Evolutionary conservation across 2,888 invertebrate genomes (phyloP).

Genomic region (Silvanus unidentatus): DNA sequence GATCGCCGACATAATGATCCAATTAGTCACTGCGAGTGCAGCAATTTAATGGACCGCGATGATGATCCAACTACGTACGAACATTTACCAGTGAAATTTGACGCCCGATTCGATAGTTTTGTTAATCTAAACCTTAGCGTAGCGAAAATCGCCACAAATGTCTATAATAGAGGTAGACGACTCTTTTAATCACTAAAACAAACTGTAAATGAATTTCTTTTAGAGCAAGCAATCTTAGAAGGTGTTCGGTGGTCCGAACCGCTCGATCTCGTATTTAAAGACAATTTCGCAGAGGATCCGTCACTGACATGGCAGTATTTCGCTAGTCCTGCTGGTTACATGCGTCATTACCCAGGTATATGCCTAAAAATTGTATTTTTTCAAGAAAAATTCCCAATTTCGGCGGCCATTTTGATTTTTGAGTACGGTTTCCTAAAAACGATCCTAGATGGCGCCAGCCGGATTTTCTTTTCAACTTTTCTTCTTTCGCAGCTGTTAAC

Average conservation of each 20-base stretch:
- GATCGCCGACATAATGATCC: background rate
- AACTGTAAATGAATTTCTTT: slow-evolving; percentile 8
- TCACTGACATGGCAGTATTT: slow-evolving; percentile 96
- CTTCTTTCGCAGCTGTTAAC: slow-evolving; percentile 58
- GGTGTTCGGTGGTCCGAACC: slow-evolving; percentile 94
- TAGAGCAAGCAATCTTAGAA: slow-evolving; percentile 76
- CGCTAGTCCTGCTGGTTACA: slow-evolving; percentile 92
- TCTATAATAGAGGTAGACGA: slow-evolving; percentile 73
- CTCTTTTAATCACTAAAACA: background rate
- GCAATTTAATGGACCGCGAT: slow-evolving; percentile 16
- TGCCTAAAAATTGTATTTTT: background rate
- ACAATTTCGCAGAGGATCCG: slow-evolving; percentile 80
- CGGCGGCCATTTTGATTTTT: too few species aligned
- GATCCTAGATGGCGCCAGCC: too few species aligned
- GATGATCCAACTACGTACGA: slow-evolving; percentile 48
- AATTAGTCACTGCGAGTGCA: slow-evolving; percentile 24
- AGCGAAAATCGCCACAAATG: slow-evolving; percentile 89
- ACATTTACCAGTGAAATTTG: slow-evolving; percentile 54
- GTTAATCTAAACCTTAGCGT: slow-evolving; percentile 76
- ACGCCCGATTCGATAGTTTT: slow-evolving; percentile 66
- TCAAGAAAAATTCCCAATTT: background rate
- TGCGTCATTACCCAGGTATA: slow-evolving; percentile 90
- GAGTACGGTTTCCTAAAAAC: too few species aligned
- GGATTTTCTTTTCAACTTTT: background rate
- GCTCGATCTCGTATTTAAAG: slow-evolving; percentile 80